Base-by-base conservation (phyloP, 2,113 vertebrate species). In the Corythoichthys intestinalis region DNA sequence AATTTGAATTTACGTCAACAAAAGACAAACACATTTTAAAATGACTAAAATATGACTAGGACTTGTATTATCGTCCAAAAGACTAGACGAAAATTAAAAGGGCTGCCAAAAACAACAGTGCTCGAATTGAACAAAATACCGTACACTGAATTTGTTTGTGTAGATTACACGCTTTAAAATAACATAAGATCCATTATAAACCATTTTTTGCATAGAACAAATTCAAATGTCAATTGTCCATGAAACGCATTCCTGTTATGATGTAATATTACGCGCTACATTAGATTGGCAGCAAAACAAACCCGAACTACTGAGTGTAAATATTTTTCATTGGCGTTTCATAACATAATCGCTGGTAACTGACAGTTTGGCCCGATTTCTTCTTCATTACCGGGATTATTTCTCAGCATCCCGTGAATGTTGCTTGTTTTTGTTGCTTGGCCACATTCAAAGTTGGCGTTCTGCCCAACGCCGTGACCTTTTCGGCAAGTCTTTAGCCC, bases 361-460 rank as follows among this genome's bases (percentile, higher is more conserved):
- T 37, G 34, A 37, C 34, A 14, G 56, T 37, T 35, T 58, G 54
- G 56, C 56, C 35, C 49, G 14, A 52, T 50, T 65, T 20, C 13
- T 39, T 57, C 49, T n/a, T 73, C 67, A 39, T 57, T 62, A 44
- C n/a, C 60, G 60, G 68, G 83, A 73, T 79, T 77, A 81, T 67
- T 74, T 75, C 46, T 74, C 28, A 73, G 67, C 69, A 70, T 69
- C 57, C 69, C 48, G 79, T 67, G 66, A 67, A 61, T 44, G 67
- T 61, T 74, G 75, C 72, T 74, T 83, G 78, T 86, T 83, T 75
- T 78, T 85, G 77, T 83, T 83, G 72, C 72, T 82, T 90, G 83
- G 85, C 86, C 86, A 80, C 76, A 41, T 85, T 85, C 87, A 80
- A 86, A 73, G 77, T 77, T 83, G 91, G 88, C 85, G 15, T 14